Evolutionary conservation across 2,113 vertebrate species (phyloP), one percentile per base, ranked within the genome.

Genomic region (Poeciliopsis occidentalis): DNA sequence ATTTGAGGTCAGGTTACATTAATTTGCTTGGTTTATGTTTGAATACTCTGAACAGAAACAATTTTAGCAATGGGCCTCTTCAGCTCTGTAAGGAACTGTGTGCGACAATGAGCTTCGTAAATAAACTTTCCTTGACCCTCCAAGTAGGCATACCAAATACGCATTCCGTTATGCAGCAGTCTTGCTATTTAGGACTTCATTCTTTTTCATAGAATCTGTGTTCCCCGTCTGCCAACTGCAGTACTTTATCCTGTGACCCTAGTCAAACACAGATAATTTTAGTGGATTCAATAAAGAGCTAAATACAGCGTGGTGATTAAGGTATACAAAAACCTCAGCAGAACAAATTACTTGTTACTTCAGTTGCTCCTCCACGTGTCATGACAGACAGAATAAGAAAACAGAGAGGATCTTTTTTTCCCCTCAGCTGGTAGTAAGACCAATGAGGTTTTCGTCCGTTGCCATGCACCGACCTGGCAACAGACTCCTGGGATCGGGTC

Each of bases 371-470:
- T 64, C 44, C 64, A 30, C 0, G 12, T 61, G 73, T 15, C 44
- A 24, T 65, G 65, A 76, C 5, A 30, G 24, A 29, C 12, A 41
- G 24, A 29, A 34, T 8, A 29, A n/a, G 62, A 57, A 72, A 78
- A 64, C 32, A 64, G 24, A 76, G 65, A 71, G 4, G 11, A 0
- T 57, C 19, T 64, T 57, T 29, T 27, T 54, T 69, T 4, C 22
- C 22, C 15, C 2, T 31, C 41, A 1, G 29, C 62, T 69, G 73
- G 75, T 77, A 76, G 80, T 70, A 85, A 85, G 85, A 86, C 65
- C 76, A 44, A 67, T 12, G 12, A 24, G 26, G 65, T 80, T 79
- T 78, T 67, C 78, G 64, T 83, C 68, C 41, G 78, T 86, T 88
- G 71, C 73, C 67, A 76, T 51, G 57, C 67, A 37, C 22, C 11